Evolutionary conservation across 2,797 vertebrate genomes (phyloP).

Genomic region (Naso thynnoides): DNA sequence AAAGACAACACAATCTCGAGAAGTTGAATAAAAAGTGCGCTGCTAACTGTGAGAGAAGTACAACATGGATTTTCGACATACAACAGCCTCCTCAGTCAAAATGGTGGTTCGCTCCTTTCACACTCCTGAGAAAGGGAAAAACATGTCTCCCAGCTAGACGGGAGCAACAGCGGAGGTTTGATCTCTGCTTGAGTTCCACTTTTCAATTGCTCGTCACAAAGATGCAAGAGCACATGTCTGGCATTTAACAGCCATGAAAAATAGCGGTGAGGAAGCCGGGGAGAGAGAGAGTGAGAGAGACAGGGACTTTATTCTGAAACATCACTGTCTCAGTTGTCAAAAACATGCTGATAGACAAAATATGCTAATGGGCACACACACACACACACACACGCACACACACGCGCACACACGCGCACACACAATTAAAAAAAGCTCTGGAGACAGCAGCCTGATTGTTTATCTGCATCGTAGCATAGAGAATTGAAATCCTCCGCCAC

Average conservation of each 20-base stretch:
- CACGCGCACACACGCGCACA: slow-evolving; percentile 37
- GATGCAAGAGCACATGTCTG: slow-evolving; percentile 80
- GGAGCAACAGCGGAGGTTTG: slow-evolving; percentile 72
- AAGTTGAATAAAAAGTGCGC: slow-evolving; percentile 25
- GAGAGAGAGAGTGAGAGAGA: slow-evolving; percentile 33
- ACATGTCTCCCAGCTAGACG: slow-evolving; percentile 69
- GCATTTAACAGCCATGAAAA: slow-evolving; percentile 80
- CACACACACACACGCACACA: neutral
- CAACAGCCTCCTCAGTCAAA: slow-evolving; percentile 58
- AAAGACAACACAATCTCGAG: slow-evolving; percentile 17
- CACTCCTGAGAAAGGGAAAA: slow-evolving; percentile 46
- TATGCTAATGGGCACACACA: slow-evolving; percentile 33
- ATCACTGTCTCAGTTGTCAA: slow-evolving; percentile 58
- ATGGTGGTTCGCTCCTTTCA: slow-evolving; percentile 62
- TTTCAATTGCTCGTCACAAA: slow-evolving; percentile 77
- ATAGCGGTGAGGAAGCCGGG: slow-evolving; percentile 61
- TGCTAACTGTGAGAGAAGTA: slow-evolving; percentile 24
- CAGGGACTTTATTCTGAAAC: slow-evolving; percentile 54
- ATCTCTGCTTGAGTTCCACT: slow-evolving; percentile 82
- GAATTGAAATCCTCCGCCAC: slow-evolving; percentile 83
- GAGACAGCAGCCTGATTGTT: slow-evolving; percentile 82
- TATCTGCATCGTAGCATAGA: slow-evolving; percentile 80
- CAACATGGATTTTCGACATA: slow-evolving; percentile 45
- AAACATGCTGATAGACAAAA: slow-evolving; percentile 62
- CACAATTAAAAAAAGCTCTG: slow-evolving; percentile 82